phyloP scores from a whole-genome alignment of 1,140 invertebrate genomes.

The Neelides sp. region DNA sequence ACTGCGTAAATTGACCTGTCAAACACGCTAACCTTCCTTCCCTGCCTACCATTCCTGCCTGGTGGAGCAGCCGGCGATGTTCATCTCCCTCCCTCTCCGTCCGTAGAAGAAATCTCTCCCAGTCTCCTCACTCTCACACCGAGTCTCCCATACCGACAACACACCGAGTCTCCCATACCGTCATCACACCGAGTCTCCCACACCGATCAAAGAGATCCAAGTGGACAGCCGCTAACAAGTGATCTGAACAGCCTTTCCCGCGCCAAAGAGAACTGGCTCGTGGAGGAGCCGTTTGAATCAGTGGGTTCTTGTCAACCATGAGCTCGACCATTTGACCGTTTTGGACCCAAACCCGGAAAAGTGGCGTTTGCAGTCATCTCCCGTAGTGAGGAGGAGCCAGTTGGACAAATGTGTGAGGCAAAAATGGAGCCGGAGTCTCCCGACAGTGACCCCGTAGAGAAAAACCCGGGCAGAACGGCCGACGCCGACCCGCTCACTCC shows the following conservation, averaged over 20 bases:
- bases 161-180: not conserved
- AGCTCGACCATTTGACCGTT: too few species aligned
- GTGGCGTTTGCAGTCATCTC: conserved; percentile 17
- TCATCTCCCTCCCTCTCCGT: conserved; percentile 5
- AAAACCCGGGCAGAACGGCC: conserved; percentile 3
- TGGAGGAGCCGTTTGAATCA: too few species aligned
- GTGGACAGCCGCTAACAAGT: too few species aligned
- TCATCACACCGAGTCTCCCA: not conserved
- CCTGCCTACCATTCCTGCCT: not conserved
- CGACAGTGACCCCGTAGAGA: conserved; percentile 28
- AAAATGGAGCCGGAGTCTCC: conserved; percentile 32
- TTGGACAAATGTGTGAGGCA: conserved; percentile 31
- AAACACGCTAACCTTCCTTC: conserved; percentile 18
- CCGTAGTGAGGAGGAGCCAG: conserved; percentile 11
- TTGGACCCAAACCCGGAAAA: conserved; percentile 6
- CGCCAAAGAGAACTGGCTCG: too few species aligned
- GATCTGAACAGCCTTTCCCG: too few species aligned
- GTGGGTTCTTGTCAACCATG: too few species aligned
- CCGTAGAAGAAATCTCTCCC: not conserved
- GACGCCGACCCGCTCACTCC: conserved; percentile 19
- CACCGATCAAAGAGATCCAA: too few species aligned
- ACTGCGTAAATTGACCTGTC: conserved; percentile 31
- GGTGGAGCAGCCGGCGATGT: too few species aligned
- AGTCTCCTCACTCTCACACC: not conserved
- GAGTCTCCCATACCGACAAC: not conserved